phyloP scores from a whole-genome alignment of 1,140 invertebrate genomes.

The Drosophila ananassae region DNA sequence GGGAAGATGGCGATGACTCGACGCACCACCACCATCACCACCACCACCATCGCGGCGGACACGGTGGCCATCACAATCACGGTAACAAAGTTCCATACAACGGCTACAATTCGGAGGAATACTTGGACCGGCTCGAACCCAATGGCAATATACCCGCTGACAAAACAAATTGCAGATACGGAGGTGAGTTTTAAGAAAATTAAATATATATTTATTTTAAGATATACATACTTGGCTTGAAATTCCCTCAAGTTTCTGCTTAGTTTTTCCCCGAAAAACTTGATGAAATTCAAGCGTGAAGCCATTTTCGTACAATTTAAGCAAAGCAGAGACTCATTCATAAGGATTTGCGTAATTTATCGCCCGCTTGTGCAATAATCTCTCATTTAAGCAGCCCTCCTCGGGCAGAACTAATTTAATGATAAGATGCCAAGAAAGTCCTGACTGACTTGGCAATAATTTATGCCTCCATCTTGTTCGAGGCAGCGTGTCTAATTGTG shows the following conservation, averaged over 20 bases:
- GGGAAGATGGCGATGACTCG: slow-evolving; percentile 89
- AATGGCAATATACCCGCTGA: slow-evolving; percentile 91
- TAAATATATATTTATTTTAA: neutral
- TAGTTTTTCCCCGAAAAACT: neutral
- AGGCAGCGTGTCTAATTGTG: slow-evolving; percentile 74
- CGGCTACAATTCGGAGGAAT: slow-evolving; percentile 94
- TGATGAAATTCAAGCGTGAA: neutral
- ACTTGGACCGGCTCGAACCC: slow-evolving; percentile 94
- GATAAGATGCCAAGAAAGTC: slow-evolving; percentile 44
- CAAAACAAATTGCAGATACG: slow-evolving; percentile 83
- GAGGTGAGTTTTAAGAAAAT: slow-evolving; percentile 61
- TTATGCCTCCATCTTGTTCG: slow-evolving; percentile 59
- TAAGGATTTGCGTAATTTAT: slow-evolving; percentile 78
- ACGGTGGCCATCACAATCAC: slow-evolving; percentile 82
- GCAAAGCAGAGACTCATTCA: slow-evolving; percentile 51
- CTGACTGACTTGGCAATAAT: slow-evolving; percentile 62
- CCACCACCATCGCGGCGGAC: slow-evolving; percentile 79
- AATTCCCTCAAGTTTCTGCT: neutral
- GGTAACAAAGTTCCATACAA: slow-evolving; percentile 91
- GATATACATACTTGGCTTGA: neutral
- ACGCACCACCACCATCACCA: slow-evolving; percentile 78
- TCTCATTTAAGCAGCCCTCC: slow-evolving; percentile 64
- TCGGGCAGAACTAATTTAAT: slow-evolving; percentile 67
- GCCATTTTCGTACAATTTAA: slow-evolving; percentile 44
- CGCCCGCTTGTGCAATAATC: slow-evolving; percentile 69